phyloP scores from a whole-genome alignment of 2,888 invertebrate species.

The Euspilapteryx auroguttella region DNA sequence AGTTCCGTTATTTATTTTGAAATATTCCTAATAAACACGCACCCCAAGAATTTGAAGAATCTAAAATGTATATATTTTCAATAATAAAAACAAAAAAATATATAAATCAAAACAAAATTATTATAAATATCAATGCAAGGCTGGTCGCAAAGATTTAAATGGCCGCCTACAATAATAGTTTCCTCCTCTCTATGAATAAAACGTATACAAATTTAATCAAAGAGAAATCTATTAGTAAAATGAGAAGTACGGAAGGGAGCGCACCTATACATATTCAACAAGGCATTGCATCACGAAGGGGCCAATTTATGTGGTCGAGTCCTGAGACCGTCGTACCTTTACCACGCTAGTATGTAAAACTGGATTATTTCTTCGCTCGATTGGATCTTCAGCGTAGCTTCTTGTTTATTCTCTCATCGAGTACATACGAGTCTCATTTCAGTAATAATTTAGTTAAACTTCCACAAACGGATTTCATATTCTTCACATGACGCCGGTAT shows the following conservation, averaged over 20 bases:
- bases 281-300: conserved; percentile 58
- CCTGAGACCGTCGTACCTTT: conserved; percentile 53
- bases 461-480: too few relatives aligned
- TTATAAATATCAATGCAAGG: too few relatives aligned
- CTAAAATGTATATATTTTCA: too few relatives aligned
- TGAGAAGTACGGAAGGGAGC: conserved; percentile 61
- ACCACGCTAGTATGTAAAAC: conserved; percentile 53
- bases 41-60: too few relatives aligned
- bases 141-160: conserved; percentile 38
- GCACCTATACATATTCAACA: conserved; percentile 60
- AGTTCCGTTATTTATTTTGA: neutral
- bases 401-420: conserved; percentile 17
- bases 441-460: too few relatives aligned
- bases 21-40: too few relatives aligned
- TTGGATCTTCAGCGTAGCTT: conserved; percentile 38
- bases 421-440: too few relatives aligned
- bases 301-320: conserved; percentile 53
- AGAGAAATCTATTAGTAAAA: conserved; percentile 62
- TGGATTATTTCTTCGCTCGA: conserved; percentile 44
- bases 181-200: conserved; percentile 52
- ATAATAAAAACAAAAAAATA: too few relatives aligned
- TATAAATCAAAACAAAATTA: too few relatives aligned
- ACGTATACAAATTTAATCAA: conserved; percentile 61
- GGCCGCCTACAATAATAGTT: conserved; percentile 43
- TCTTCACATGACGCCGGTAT: too few relatives aligned